phyloP scores from a whole-genome alignment of 2,888 invertebrate species.

The Drosophila conformis region DNA sequence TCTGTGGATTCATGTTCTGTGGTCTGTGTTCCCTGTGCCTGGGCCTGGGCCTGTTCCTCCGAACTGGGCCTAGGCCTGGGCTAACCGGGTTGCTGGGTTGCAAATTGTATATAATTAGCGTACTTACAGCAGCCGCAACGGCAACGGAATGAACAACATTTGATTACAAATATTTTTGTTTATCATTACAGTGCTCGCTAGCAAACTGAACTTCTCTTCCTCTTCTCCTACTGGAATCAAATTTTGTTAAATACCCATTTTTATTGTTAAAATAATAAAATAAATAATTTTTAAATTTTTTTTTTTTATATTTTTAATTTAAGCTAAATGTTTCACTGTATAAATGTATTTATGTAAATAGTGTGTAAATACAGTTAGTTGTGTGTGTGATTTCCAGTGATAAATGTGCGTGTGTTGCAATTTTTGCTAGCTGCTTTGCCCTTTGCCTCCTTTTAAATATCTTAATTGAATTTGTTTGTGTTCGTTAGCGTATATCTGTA shows the following conservation, averaged over 20 bases:
- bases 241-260: not conserved
- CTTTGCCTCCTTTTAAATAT: constrained; percentile 53
- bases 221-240: not conserved
- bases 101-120: constrained; percentile 74
- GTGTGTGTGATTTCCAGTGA: constrained; percentile 38
- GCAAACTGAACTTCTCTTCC: too few species aligned
- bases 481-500: constrained; percentile 16
- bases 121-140: constrained; percentile 57
- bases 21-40: constrained; percentile 5
- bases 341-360: constrained; percentile 7
- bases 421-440: constrained; percentile 45
- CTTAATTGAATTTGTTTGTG: constrained; percentile 78
- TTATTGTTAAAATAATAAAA: not conserved
- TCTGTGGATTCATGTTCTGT: constrained; percentile 19
- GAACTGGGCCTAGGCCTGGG: constrained; percentile 34
- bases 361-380: not conserved
- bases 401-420: constrained; percentile 73
- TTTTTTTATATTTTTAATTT: not conserved
- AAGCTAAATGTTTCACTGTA: not conserved
- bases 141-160: constrained; percentile 18
- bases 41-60: constrained; percentile 1
- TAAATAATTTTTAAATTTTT: not conserved
- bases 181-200: not conserved
- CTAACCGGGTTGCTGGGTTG: constrained; percentile 51
- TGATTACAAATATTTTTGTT: not conserved